Base-by-base conservation (phyloP, 2,113 vertebrate species). In the Eulemur rufifrons region DNA sequence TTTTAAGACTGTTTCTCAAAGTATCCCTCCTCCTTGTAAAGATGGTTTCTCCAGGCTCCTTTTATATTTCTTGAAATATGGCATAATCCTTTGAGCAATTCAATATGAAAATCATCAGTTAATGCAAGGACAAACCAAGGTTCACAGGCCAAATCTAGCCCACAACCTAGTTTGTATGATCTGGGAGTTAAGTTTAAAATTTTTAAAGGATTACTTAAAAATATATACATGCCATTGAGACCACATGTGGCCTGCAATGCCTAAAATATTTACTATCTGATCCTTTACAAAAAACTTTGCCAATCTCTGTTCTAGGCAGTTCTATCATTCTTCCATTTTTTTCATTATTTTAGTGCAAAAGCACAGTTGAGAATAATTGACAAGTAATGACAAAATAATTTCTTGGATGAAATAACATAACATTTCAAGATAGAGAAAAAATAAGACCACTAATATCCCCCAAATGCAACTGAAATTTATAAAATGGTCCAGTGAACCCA, bases 1-100 rank as follows among this genome's bases (percentile, higher is more conserved):
- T 87, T 86, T 90, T 34, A 96, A 61, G 37, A 54, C 20, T 92
- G 25, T 93, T 90, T 91, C 61, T 97, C 83, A 59, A 91, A 83
- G 27, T 45, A 29, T 54, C 64, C 34, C 17, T 88, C 32, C 13
- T 83, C 27, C 64, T 42, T 27, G 9, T 77, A 90, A 94, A 82
- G 68, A 95, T 39, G n/a, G 20, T 66, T 14, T 89, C 25, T 69
- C 17, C 66, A 71, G 37, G 86, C 15, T 96, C 56, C 15, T 68
- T 81, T 71, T 32, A 42, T n/a, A 95, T 52, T 88, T 94, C 34
- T 29, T 61, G 1, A 91, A 88, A 59, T 23, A 92, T 37, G 27
- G 37, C 9, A 54, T 32, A 76, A 83, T 69, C 29, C 25, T 86
- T 42, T 59, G 27, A 34, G 37, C 39, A 81, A 5, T 84, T 25